phyloP scores from a whole-genome alignment of 2,888 invertebrate genomes.

The Melinaea marsaeus region DNA sequence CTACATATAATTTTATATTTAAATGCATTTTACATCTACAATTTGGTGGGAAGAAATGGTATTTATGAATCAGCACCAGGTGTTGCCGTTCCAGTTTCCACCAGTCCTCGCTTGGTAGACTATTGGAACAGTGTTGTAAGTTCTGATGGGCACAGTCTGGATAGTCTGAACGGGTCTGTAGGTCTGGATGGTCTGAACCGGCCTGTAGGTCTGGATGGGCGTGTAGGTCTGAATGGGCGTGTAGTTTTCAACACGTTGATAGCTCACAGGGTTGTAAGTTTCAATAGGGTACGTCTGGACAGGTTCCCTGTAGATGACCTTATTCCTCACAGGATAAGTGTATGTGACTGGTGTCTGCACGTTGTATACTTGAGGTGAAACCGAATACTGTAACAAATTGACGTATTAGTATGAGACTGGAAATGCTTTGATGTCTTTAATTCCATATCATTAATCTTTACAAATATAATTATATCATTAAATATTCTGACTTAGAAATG shows the following conservation, averaged over 20 bases:
- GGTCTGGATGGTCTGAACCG: slow-evolving; percentile 5
- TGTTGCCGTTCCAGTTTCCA: slow-evolving; percentile 20
- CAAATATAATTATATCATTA: neutral
- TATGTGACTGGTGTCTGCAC: slow-evolving; percentile 18
- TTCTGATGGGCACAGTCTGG: slow-evolving; percentile 10
- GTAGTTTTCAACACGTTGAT: slow-evolving; percentile 7
- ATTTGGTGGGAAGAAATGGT: neutral
- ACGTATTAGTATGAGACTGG: neutral
- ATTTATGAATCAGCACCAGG: slow-evolving; percentile 21
- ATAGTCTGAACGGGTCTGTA: slow-evolving; percentile 11
- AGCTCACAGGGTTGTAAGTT: slow-evolving; percentile 10
- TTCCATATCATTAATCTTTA: neutral
- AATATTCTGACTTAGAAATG: neutral
- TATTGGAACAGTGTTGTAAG: slow-evolving; percentile 12
- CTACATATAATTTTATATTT: too few relatives aligned
- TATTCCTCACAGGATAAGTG: slow-evolving; percentile 22
- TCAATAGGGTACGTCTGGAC: slow-evolving; percentile 18
- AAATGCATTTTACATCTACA: too few relatives aligned
- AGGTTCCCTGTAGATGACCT: slow-evolving; percentile 22
- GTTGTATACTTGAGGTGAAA: slow-evolving; percentile 18
- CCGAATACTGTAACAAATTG: slow-evolving; percentile 15
- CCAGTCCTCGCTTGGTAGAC: slow-evolving; percentile 17
- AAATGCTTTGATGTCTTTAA: slow-evolving; percentile 20
- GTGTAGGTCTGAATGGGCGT: slow-evolving; percentile 14
- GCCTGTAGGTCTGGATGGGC: slow-evolving; percentile 14